Base-by-base conservation (phyloP, 53 echinoderm and acorn worm species). In the Holothuria scabra region DNA sequence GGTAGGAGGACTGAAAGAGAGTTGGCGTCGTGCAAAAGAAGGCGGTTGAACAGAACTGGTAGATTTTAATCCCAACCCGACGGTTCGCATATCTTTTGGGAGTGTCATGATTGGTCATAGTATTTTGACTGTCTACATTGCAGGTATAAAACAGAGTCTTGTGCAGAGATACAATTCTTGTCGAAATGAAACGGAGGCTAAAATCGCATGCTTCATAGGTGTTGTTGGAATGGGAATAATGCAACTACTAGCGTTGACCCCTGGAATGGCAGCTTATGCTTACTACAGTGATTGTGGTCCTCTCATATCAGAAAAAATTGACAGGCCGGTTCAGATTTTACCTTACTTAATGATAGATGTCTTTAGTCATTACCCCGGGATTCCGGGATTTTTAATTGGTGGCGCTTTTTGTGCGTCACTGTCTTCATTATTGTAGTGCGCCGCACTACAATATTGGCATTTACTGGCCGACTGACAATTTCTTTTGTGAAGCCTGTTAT, bases 321-420 rank as follows among this genome's bases (percentile, higher is more conserved):
- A 38, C 18, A 32, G 62, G 12, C 35, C 78, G 13, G 86, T 79
- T 64, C 78, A 86, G 79, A 74, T 74, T 26, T 16, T 74, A n/a
- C 74, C 74, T 4, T 74, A 28, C 66, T 67, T 80, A 30, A 79
- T 86, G 20, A 30, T 86, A 67, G 87, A 86, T 56, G 26, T 86
- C 8, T 79, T 86, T 23, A 5, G 24, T 61, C 25, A 20, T 1
- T 24, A 60, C 26, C 87, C 87, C 12, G 87, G 87, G 30, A 60
- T 86, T 33, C 56, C 87, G 19, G 87, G 87, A 21, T 21, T 86
- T 21, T 79, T 86, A 31, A 65, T 80, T 7, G 76, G 66, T 10
- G 79, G 87, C 58, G 66, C 63, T 18, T 86, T 86, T 38, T 76
- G 87, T 66, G 80, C 79, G 2, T 76, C 87, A 20, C 57, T 86